A percentile compares a stretch with the other conserved stretches of the same genome.
Conservation (phyloP, 53 echinoderm and acorn worm genomes). For the Glandiceps talaboti region DNA sequence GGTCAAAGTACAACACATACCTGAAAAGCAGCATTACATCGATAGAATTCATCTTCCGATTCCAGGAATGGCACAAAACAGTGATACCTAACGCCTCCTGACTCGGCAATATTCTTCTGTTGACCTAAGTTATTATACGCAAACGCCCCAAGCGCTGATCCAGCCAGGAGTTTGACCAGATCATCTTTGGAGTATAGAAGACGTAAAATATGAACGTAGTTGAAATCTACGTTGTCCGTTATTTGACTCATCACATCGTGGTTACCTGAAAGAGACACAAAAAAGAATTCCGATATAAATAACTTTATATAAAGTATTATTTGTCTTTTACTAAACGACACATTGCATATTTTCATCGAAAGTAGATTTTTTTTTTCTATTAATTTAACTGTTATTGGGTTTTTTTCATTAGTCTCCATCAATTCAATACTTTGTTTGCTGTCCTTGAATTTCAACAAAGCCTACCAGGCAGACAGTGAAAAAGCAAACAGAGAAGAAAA, state of each 20-base stretch:
- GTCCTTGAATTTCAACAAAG: too few species aligned
- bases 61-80: slow-evolving; percentile 89
- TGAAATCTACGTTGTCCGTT: slow-evolving; percentile 70
- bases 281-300: too few species aligned
- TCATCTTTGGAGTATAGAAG: slow-evolving; percentile 73
- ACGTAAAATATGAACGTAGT: slow-evolving; percentile 83
- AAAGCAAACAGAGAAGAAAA: too few species aligned
- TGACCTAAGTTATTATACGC: slow-evolving; percentile 77
- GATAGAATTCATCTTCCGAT: slow-evolving; percentile 81
- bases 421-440: too few species aligned
- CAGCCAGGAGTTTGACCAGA: slow-evolving; percentile 74
- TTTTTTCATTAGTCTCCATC: too few species aligned
- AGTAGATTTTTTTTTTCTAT: too few species aligned
- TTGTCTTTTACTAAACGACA: too few species aligned
- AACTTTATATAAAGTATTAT: too few species aligned
- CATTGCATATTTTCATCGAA: too few species aligned
- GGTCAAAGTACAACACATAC: too few species aligned
- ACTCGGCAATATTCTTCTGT: slow-evolving; percentile 85
- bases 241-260: slow-evolving; percentile 69
- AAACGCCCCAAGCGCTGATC: slow-evolving; percentile 70
- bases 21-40: slow-evolving; percentile 90
- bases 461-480: too few species aligned
- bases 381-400: too few species aligned
- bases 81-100: slow-evolving; percentile 88
- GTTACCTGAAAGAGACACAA: slow-evolving; percentile 46